Evolutionary conservation across 2,888 invertebrate genomes (phyloP).

Genomic region (Carabus problematicus): DNA sequence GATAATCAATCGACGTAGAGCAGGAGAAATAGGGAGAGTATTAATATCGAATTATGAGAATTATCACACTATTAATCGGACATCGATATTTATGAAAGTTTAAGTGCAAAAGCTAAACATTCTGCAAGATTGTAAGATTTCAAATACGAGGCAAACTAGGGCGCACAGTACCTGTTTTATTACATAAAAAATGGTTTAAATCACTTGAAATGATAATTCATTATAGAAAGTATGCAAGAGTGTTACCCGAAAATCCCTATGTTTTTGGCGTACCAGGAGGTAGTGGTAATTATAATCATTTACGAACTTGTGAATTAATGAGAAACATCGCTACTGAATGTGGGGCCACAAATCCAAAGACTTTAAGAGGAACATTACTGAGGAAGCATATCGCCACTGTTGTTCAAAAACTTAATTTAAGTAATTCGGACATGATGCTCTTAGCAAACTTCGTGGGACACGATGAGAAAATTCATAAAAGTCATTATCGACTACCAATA

Average conservation of each 20-base stretch:
- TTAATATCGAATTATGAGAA: conserved; percentile 15
- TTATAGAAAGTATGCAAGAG: neutral
- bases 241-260: neutral
- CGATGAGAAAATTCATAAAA: conserved; percentile 48
- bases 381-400: conserved; percentile 49
- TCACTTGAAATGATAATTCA: conserved; percentile 6
- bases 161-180: conserved; percentile 44
- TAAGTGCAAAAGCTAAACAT: conserved; percentile 1
- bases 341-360: conserved; percentile 46
- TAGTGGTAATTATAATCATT: conserved; percentile 23
- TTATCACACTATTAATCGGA: conserved; percentile 6
- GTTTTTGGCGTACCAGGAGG: conserved; percentile 40
- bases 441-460: conserved; percentile 49
- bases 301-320: conserved; percentile 48
- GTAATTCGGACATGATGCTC: conserved; percentile 46
- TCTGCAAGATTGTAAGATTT: conserved; percentile 43
- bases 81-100: conserved; percentile 10
- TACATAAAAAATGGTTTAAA: conserved; percentile 37
- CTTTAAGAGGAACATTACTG: conserved; percentile 46
- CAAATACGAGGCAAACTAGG: conserved; percentile 46
- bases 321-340: conserved; percentile 46
- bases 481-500: conserved; percentile 10
- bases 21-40: conserved; percentile 31
- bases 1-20: conserved; percentile 22
- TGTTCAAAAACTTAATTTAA: conserved; percentile 46